Percentiles rank a stretch among this genome's conserved stretches.
These are phyloP conservation scores for Biston stratarius DNA, from an alignment of 2,888 invertebrate genomes.

Conservation along the genomic window DNA sequence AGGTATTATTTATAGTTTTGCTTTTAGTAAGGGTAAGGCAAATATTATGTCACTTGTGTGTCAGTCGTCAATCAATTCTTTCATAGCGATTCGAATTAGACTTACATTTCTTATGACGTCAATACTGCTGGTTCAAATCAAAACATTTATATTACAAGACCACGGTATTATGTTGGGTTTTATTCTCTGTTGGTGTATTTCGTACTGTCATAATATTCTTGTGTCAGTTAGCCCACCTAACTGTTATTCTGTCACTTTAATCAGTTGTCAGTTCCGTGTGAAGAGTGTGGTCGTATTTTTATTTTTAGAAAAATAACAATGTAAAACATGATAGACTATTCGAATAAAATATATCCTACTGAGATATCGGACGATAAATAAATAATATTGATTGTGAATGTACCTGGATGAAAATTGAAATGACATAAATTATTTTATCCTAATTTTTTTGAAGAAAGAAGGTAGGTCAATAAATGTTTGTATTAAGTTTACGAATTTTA, in stretches of 20 bases:
- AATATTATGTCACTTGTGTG: no score
- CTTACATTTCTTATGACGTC: no score
- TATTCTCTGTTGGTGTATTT: no score
- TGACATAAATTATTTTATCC: constrained; percentile 24
- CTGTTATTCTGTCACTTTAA: neutral
- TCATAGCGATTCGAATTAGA: no score
- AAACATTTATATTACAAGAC: no score
- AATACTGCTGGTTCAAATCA: no score
- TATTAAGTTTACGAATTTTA: neutral
- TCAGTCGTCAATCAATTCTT: no score
- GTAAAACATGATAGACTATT: constrained; percentile 69
- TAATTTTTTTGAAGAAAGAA: constrained; percentile 23
- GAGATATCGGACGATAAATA: constrained; percentile 8
- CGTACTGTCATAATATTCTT: neutral
- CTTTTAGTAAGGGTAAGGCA: no score
- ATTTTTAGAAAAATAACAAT: constrained; percentile 59
- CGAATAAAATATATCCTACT: constrained; percentile 38
- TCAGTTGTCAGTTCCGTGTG: constrained; percentile 55
- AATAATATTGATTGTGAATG: constrained; percentile 18
- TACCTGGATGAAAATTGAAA: constrained; percentile 32
- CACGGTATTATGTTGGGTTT: no score
- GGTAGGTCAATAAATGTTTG: constrained; percentile 15
- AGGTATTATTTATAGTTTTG: no score
- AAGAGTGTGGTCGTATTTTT: constrained; percentile 68
- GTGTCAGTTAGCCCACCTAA: no score